Conservation (phyloP, 2,113 vertebrate species). For the Mormyrus lacerda region DNA sequence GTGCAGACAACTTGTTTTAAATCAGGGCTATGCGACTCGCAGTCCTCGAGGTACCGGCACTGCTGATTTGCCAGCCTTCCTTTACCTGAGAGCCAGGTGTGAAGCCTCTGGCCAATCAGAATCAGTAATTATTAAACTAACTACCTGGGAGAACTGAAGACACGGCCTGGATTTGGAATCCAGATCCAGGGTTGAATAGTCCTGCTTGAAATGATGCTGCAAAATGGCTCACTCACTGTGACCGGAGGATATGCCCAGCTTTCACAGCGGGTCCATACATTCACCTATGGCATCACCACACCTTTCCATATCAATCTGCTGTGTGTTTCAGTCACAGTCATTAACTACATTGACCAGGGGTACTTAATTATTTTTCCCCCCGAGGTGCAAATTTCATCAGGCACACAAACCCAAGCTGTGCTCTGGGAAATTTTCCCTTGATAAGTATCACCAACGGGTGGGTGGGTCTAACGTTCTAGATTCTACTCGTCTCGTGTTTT, state of each 20-base stretch:
- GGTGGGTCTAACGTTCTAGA: neutral
- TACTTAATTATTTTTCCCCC: neutral
- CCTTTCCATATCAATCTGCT: neutral
- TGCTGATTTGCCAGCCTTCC: neutral
- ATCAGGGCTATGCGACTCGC: neutral
- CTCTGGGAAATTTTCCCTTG: neutral
- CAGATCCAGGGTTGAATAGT: neutral
- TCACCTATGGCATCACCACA: neutral
- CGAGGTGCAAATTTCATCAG: neutral
- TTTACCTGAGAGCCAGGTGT: neutral
- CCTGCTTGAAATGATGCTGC: neutral
- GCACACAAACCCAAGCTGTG: neutral
- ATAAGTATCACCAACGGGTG: neutral
- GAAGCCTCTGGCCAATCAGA: neutral
- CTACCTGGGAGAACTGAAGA: neutral
- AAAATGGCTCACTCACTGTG: neutral
- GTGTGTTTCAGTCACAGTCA: neutral
- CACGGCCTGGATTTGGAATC: neutral
- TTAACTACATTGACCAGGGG: neutral
- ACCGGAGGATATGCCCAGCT: neutral
- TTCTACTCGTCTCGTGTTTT: slow-evolving; percentile 23
- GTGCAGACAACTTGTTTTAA: neutral
- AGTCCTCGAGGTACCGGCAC: neutral
- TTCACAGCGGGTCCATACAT: neutral
- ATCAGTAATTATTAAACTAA: neutral